Percentiles rank a stretch among this genome's conserved stretches.
Evolutionary conservation across 2,888 invertebrate genomes (phyloP).

Genomic region (Oligia fasciuncula): DNA sequence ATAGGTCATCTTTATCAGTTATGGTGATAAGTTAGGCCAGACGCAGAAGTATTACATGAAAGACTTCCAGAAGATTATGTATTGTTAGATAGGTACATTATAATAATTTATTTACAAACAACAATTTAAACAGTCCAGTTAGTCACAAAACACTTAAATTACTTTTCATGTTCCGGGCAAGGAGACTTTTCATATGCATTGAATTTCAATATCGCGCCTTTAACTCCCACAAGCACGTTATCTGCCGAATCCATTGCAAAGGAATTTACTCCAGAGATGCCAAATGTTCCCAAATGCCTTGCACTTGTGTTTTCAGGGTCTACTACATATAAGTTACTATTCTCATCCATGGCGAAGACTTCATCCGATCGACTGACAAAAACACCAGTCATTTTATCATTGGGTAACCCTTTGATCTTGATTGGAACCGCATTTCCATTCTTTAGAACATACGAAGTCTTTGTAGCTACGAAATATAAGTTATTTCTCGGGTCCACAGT

Average conservation of each 20-base stretch:
- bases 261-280: constrained; percentile 81
- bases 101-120: constrained; percentile 21
- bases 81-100: background rate
- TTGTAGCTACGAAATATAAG: constrained; percentile 84
- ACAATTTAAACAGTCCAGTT: constrained; percentile 11
- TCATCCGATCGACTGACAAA: constrained; percentile 83
- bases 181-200: constrained; percentile 79
- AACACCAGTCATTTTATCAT: constrained; percentile 83
- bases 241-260: constrained; percentile 85
- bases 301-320: constrained; percentile 81
- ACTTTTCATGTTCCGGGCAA: constrained; percentile 76
- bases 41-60: background rate
- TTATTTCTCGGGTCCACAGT: constrained; percentile 84
- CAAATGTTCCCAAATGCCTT: constrained; percentile 78
- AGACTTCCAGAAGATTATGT: background rate
- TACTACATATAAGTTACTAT: constrained; percentile 80
- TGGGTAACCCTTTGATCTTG: constrained; percentile 82
- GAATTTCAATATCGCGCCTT: constrained; percentile 81
- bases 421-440: constrained; percentile 78
- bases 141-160: constrained; percentile 53
- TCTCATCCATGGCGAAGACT: constrained; percentile 85
- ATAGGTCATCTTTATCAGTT: background rate
- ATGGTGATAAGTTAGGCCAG: background rate
- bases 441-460: constrained; percentile 82
- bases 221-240: constrained; percentile 83